These are phyloP conservation scores for Spea hammondii DNA, from an alignment of 2,797 vertebrate species.

Conservation along the genomic window DNA sequence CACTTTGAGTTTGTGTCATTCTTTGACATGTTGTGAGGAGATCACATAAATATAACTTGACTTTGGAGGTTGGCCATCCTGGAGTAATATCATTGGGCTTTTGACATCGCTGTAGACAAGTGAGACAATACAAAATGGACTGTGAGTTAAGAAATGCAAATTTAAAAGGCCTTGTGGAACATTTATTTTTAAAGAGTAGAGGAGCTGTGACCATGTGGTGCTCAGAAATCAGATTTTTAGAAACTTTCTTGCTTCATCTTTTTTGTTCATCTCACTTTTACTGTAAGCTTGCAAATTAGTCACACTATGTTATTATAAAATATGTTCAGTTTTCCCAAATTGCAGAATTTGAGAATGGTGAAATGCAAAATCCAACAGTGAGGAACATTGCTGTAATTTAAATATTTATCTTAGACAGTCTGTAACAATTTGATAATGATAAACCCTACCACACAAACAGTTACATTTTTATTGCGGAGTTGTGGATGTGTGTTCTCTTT, in stretches of 20 bases:
- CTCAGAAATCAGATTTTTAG: not conserved
- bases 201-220: too few relatives aligned
- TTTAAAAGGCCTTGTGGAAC: too few relatives aligned
- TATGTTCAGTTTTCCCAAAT: constrained; percentile 16
- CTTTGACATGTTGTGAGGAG: too few relatives aligned
- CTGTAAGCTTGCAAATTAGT: not conserved
- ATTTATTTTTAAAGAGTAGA: too few relatives aligned
- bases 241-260: not conserved
- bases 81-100: too few relatives aligned
- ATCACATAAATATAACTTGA: too few relatives aligned
- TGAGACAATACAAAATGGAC: too few relatives aligned
- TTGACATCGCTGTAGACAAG: too few relatives aligned
- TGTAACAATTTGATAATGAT: not conserved
- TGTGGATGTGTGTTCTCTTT: not conserved
- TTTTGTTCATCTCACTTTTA: not conserved
- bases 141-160: too few relatives aligned
- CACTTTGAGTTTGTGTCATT: too few relatives aligned
- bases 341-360: constrained; percentile 27
- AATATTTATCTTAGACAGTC: constrained; percentile 2
- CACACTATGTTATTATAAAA: not conserved
- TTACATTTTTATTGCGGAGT: not conserved
- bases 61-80: too few relatives aligned
- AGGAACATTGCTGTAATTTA: constrained; percentile 20
- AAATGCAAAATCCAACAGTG: constrained; percentile 1
- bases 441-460: not conserved